phyloP scores from a whole-genome alignment of 2,797 vertebrate genomes.

The Rhabdophis nuchalis region DNA sequence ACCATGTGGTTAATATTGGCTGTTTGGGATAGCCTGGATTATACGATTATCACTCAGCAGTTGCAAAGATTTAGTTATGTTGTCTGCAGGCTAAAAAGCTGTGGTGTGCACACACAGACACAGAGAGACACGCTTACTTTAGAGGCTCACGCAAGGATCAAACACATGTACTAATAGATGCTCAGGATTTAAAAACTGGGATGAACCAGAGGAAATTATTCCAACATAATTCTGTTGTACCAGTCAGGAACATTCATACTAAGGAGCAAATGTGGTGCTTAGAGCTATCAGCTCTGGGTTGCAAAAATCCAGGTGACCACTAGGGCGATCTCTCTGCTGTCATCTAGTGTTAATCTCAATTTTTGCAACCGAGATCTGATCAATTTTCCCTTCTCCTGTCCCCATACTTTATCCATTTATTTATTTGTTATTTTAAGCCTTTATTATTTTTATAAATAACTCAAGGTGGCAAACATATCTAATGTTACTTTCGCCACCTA shows the following conservation, averaged over 20 bases:
- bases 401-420: not conserved
- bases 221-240: slow-evolving; percentile 28
- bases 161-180: slow-evolving; percentile 54
- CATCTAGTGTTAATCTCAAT: not conserved
- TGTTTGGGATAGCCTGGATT: slow-evolving; percentile 46
- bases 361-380: not conserved
- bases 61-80: slow-evolving; percentile 46
- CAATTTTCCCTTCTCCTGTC: not conserved
- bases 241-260: slow-evolving; percentile 48
- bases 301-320: not conserved
- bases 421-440: not conserved
- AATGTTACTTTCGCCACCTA: not conserved
- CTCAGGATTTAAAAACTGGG: slow-evolving; percentile 54
- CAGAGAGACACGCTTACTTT: slow-evolving; percentile 49
- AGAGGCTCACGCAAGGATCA: slow-evolving; percentile 61
- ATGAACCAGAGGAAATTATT: slow-evolving; percentile 49
- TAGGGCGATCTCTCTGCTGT: not conserved
- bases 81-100: slow-evolving; percentile 43
- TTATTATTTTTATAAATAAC: not conserved
- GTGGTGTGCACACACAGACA: accelerated
- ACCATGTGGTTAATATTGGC: slow-evolving; percentile 56
- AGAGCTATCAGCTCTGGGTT: not conserved
- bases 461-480: not conserved
- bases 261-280: slow-evolving; percentile 5
- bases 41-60: slow-evolving; percentile 24